Evolutionary conservation across 2,113 vertebrate genomes (phyloP).

Genomic region (Panthera leo): DNA sequence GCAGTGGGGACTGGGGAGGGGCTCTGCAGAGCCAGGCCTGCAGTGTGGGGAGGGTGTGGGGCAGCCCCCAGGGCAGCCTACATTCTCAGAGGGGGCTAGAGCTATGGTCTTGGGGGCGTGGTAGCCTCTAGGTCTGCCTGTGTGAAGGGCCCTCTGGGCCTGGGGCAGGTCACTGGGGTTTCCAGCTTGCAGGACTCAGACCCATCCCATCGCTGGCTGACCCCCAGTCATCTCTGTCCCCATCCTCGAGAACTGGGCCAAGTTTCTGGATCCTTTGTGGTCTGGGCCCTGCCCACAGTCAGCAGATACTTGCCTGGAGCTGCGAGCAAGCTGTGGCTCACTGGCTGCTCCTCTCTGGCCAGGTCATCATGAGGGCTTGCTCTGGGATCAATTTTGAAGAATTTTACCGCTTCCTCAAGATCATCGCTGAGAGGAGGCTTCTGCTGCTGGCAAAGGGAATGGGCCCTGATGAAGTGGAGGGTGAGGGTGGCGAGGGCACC

Average conservation of each 20-base stretch:
- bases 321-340: background rate
- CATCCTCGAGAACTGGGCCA: background rate
- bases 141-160: background rate
- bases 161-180: background rate
- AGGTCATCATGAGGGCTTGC: constrained; percentile 97
- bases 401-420: constrained; percentile 94
- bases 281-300: background rate
- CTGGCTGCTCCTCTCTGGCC: fast-evolving
- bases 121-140: background rate
- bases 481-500: constrained; percentile 76
- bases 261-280: background rate
- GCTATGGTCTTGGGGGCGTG: background rate
- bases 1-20: too few species aligned
- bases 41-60: too few species aligned
- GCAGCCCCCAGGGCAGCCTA: background rate
- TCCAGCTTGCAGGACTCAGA: background rate
- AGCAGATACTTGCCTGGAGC: background rate
- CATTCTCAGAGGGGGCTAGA: background rate
- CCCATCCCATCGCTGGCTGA: background rate
- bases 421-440: constrained; percentile 91
- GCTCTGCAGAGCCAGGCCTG: background rate
- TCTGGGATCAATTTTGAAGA: constrained; percentile 95
- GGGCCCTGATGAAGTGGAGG: constrained; percentile 73
- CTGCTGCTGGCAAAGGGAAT: constrained; percentile 81
- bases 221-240: background rate